Base-by-base conservation (phyloP, 2,797 vertebrate genomes). In the Hylomyscus alleni region DNA sequence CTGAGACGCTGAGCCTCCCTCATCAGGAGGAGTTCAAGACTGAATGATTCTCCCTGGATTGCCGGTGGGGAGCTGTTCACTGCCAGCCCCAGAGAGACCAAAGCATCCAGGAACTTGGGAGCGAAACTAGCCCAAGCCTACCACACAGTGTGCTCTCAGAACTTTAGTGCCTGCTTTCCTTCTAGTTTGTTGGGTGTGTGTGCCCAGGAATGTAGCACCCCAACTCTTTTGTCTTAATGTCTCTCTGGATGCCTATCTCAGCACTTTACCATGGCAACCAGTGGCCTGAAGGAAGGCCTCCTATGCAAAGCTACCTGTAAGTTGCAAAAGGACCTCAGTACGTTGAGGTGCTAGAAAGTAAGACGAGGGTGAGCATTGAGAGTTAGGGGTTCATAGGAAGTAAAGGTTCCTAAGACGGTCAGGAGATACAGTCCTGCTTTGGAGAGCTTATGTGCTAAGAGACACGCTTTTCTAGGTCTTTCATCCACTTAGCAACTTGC, bases 261-360 rank as follows among this genome's bases (percentile, higher is more conserved):
- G 77, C 47, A 40, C 58, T 60, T 77, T 87, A 37, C 31, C 54
- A 73, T 69, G 77, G 78, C 83, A 78, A 91, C 22, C 1, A 67
- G 67, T 52, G 50, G 88, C 52, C 13, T 34, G 37, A 87, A 9
- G 19, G 50, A 73, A 82, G 54, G 75, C 67, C 89, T 75, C 69
- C 72, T 37, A 60, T 73, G 52, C 40, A 67, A 83, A 78, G 31
- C 62, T 72, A 91, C 11, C 40, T 24, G 52, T 24, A 24, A 4
- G 3, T 20, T n/a, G 0, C 0, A 3, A 67, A 83, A 29, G 54
- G n/a, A 37, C 50, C 56, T 87, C 1, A 3, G 6, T 17, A 10
- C 8, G 17, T 72, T 20, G 69, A 37, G 69, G 69, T 37, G n/a
- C 19, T 8, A 72, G 69, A 72, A 72, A 37, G 17, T 37, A 72